Conservation (phyloP, 1,140 invertebrate genomes). For the Musca vetustissima region DNA sequence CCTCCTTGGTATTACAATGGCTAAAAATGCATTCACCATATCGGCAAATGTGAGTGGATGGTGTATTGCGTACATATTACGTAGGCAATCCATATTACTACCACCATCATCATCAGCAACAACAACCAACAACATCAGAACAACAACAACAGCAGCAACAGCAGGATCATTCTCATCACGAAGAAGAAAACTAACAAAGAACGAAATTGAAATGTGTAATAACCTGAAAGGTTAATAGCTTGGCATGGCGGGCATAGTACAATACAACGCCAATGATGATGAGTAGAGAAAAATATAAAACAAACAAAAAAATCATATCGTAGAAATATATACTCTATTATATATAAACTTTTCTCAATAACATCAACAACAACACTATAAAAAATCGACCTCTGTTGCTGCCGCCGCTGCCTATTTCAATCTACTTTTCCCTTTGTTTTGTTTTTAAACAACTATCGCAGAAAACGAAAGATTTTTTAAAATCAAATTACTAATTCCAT, state of each 20-base stretch:
- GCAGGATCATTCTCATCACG: slow-evolving; percentile 29
- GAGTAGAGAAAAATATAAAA: no score
- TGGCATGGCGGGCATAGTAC: neutral
- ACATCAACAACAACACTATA: no score
- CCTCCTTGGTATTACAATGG: slow-evolving; percentile 97
- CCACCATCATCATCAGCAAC: slow-evolving; percentile 35
- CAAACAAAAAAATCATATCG: no score
- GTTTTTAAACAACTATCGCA: no score
- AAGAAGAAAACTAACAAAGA: slow-evolving; percentile 40
- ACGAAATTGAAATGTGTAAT: slow-evolving; percentile 29
- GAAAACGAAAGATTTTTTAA: no score
- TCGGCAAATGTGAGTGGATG: slow-evolving; percentile 81
- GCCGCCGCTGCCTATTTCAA: no score
- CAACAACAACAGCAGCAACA: slow-evolving; percentile 28
- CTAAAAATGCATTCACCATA: slow-evolving; percentile 98
- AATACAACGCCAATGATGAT: neutral
- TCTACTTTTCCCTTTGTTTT: no score
- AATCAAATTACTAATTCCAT: no score
- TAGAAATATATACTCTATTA: no score
- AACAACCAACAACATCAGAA: slow-evolving; percentile 36
- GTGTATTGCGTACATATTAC: slow-evolving; percentile 48
- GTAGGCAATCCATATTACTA: slow-evolving; percentile 37
- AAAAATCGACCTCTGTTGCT: no score
- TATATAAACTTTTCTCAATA: no score
- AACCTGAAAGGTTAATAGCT: slow-evolving; percentile 27